phyloP scores from a whole-genome alignment of 2,797 vertebrate genomes.

The Arrhamphus sclerolepis region DNA sequence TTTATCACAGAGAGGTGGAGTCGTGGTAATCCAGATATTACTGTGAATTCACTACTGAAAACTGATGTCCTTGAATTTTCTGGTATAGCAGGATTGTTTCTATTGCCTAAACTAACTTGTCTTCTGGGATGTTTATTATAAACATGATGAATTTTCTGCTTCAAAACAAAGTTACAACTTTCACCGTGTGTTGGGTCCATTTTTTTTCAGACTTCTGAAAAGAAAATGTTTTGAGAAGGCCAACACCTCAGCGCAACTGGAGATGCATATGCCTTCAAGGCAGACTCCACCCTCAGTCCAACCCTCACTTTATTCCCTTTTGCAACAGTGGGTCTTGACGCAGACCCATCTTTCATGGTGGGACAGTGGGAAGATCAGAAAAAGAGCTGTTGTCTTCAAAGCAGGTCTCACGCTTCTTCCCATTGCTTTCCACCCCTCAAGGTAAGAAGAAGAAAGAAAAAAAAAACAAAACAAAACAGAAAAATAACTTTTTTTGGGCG shows the following conservation, averaged over 20 bases:
- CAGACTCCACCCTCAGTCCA: conserved; percentile 68
- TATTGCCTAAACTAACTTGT: neutral
- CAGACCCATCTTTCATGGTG: conserved; percentile 64
- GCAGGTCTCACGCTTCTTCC: conserved; percentile 72
- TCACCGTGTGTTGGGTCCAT: too few species aligned
- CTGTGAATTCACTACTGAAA: conserved; percentile 1
- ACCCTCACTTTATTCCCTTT: conserved; percentile 57
- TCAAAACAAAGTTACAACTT: too few species aligned
- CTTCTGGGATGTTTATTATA: neutral
- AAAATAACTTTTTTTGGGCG: neutral
- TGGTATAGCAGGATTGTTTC: neutral
- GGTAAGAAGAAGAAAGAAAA: conserved; percentile 45
- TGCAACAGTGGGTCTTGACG: conserved; percentile 59
- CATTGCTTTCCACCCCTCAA: conserved; percentile 56
- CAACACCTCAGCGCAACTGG: conserved; percentile 66
- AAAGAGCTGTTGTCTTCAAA: conserved; percentile 66
- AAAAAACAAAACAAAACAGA: too few species aligned
- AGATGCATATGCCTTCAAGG: conserved; percentile 64
- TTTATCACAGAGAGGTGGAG: conserved; percentile 10
- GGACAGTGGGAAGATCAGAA: conserved; percentile 67
- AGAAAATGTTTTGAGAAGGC: conserved; percentile 54
- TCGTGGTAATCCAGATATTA: conserved; percentile 11
- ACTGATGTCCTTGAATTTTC: neutral
- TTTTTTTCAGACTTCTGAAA: conserved; percentile 28
- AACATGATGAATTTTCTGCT: neutral